Conservation (phyloP, 1,140 invertebrate species). For the Matsumurasca onukii region DNA sequence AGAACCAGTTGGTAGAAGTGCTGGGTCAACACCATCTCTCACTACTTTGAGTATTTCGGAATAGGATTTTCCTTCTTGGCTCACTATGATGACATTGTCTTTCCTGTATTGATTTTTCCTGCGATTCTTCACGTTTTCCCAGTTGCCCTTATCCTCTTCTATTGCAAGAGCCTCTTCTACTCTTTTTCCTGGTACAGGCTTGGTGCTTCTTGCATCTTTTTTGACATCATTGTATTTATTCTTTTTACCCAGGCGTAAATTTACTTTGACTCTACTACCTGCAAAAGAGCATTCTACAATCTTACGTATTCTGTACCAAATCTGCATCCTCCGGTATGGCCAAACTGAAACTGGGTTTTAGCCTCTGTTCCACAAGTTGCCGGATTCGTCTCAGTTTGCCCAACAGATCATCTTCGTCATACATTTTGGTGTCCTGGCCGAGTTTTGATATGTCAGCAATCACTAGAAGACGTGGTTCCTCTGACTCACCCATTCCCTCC, state of each 20-base stretch:
- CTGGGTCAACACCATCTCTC: neutral
- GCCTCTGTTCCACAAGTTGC: neutral
- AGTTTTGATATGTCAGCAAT: too few relatives aligned
- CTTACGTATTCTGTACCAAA: neutral
- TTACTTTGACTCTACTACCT: neutral
- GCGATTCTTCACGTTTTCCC: neutral
- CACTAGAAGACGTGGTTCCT: too few relatives aligned
- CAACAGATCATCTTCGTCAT: neutral
- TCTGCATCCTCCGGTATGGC: neutral
- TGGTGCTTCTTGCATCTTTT: neutral
- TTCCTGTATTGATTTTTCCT: neutral
- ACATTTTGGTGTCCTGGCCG: neutral
- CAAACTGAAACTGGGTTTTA: neutral
- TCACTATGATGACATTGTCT: neutral
- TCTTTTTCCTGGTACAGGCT: neutral
- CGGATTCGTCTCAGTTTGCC: neutral
- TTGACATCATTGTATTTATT: too few relatives aligned
- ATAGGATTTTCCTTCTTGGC: neutral
- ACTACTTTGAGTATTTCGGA: neutral
- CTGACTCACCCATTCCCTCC: too few relatives aligned
- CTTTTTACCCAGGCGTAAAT: neutral
- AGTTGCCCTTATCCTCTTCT: neutral
- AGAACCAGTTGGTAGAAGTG: neutral
- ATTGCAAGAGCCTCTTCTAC: neutral
- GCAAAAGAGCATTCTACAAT: neutral